phyloP scores from a whole-genome alignment of 1,140 invertebrate species.

The Aphelenchoides besseyi region DNA sequence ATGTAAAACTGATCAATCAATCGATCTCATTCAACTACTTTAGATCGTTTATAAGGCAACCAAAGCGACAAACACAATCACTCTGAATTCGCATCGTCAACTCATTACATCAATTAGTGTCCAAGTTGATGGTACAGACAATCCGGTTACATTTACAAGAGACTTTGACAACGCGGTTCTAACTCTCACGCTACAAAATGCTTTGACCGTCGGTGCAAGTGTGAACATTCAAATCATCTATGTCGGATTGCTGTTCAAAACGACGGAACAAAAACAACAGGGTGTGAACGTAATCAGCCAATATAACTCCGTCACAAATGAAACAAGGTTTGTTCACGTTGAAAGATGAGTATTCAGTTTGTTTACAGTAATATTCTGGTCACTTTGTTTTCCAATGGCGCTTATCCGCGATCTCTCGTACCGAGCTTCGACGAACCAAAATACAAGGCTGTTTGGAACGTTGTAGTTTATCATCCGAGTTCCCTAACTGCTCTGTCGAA shows the following conservation, averaged over 20 bases:
- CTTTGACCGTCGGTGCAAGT: neutral
- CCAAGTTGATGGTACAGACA: neutral
- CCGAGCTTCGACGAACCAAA: constrained; percentile 38
- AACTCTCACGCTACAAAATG: neutral
- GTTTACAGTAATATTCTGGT: constrained; percentile 23
- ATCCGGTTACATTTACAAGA: neutral
- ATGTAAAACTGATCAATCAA: neutral
- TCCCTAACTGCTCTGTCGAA: constrained; percentile 32
- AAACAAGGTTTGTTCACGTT: neutral
- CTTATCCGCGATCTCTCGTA: constrained; percentile 29
- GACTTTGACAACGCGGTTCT: constrained; percentile 17
- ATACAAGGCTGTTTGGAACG: constrained; percentile 30
- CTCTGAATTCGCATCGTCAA: constrained; percentile 14
- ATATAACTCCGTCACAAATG: neutral
- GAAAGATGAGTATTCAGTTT: neutral
- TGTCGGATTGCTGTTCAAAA: constrained; percentile 33
- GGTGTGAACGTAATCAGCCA: neutral
- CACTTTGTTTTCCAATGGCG: constrained; percentile 28
- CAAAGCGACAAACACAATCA: neutral
- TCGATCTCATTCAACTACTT: neutral
- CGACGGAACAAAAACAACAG: neutral
- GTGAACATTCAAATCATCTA: constrained; percentile 19
- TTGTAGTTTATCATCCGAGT: constrained; percentile 23
- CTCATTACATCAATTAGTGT: neutral
- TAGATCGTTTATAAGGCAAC: constrained; percentile 9